Percentiles rank a stretch among this genome's conserved stretches.
phyloP scores from a whole-genome alignment of 1,140 invertebrate species.

The Dreissena polymorpha region DNA sequence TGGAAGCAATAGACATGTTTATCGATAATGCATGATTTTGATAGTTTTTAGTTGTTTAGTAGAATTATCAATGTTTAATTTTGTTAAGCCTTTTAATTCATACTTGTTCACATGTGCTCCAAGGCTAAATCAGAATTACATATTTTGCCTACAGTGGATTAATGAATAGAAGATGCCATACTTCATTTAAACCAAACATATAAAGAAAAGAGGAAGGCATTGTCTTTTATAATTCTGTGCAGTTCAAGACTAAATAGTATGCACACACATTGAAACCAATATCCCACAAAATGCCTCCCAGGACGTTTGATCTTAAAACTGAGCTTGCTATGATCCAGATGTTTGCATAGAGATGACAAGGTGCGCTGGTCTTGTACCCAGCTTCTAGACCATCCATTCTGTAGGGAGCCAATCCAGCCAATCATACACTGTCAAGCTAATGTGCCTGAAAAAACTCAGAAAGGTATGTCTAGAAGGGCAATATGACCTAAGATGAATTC shows the following conservation, averaged over 20 bases:
- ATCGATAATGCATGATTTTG: too few relatives aligned
- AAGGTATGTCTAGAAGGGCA: background rate
- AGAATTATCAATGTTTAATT: too few relatives aligned
- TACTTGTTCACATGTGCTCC: too few relatives aligned
- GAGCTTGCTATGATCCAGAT: slow-evolving; percentile 78
- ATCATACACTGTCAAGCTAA: background rate
- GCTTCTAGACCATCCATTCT: slow-evolving; percentile 82
- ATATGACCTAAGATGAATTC: too few relatives aligned
- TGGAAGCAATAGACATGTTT: too few relatives aligned
- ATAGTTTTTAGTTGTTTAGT: too few relatives aligned
- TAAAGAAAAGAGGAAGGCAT: background rate
- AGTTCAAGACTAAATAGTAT: background rate
- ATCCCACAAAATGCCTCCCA: background rate
- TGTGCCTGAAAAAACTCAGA: background rate
- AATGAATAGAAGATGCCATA: background rate
- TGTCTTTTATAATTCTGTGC: background rate
- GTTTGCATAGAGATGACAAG: slow-evolving; percentile 84
- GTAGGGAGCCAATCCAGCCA: slow-evolving; percentile 70
- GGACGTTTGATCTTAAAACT: background rate
- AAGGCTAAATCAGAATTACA: too few relatives aligned
- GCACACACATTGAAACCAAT: background rate
- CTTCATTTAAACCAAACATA: background rate
- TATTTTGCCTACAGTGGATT: background rate
- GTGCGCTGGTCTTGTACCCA: slow-evolving; percentile 86
- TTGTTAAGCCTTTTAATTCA: too few relatives aligned